phyloP scores from a whole-genome alignment of 2,113 vertebrate species.

The Aegithalos caudatus region DNA sequence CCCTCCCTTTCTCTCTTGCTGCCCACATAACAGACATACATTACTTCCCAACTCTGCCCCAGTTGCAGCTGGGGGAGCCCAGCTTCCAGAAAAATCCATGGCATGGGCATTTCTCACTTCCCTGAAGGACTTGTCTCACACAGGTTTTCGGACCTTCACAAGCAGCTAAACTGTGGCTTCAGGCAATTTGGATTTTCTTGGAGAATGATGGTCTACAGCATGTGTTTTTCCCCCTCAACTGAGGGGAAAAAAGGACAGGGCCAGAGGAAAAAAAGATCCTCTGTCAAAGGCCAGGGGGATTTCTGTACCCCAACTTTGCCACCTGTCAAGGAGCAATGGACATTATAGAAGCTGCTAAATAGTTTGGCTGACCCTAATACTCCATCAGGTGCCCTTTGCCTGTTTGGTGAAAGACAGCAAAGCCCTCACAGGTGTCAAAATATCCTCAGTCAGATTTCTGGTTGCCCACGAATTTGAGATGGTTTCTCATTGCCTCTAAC shows the following conservation, averaged over 20 bases:
- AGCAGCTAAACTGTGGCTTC: neutral
- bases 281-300: neutral
- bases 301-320: neutral
- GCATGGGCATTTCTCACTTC: neutral
- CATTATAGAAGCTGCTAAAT: neutral
- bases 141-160: neutral
- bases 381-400: neutral
- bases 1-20: neutral
- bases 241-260: neutral
- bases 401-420: neutral
- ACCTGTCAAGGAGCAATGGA: neutral
- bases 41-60: neutral
- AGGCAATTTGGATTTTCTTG: neutral
- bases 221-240: neutral
- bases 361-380: neutral
- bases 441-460: neutral
- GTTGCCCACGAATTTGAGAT: neutral
- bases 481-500: neutral
- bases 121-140: neutral
- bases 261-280: neutral
- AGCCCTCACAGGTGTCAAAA: neutral
- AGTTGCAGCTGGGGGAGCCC: neutral
- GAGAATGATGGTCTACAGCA: neutral
- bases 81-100: neutral
- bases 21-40: rapidly evolving